A percentile compares a stretch with the other conserved stretches of the same genome.
Evolutionary conservation across 1,140 invertebrate species (phyloP).

Genomic region (Aphis craccivora): DNA sequence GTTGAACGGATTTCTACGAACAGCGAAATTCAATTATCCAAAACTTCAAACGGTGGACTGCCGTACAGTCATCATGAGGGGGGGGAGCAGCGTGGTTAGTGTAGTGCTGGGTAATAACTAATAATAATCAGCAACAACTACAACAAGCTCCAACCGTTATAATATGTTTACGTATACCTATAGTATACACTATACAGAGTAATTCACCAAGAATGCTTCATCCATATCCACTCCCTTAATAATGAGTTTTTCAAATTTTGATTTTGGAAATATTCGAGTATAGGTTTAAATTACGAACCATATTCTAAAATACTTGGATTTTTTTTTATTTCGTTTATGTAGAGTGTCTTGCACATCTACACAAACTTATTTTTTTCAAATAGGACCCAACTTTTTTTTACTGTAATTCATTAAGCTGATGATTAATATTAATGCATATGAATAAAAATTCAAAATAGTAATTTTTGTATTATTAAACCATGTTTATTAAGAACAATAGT

Average conservation of each 20-base stretch:
- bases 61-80: not conserved
- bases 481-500: too few species aligned
- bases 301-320: not conserved
- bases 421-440: not conserved
- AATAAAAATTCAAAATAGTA: too few species aligned
- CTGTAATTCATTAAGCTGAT: not conserved
- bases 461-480: too few species aligned
- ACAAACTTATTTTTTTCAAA: not conserved
- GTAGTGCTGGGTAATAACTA: not conserved
- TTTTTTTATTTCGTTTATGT: not conserved
- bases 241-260: too few species aligned
- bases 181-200: not conserved
- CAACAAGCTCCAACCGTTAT: not conserved
- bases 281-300: not conserved
- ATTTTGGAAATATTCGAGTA: too few species aligned
- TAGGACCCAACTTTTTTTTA: not conserved
- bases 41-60: not conserved
- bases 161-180: not conserved
- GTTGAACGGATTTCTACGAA: not conserved
- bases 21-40: constrained; percentile 25
- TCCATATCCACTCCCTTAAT: not conserved
- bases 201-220: not conserved
- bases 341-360: not conserved
- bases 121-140: not conserved
- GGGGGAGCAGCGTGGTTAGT: not conserved